Percentiles rank a stretch among this genome's conserved stretches.
phyloP scores from a whole-genome alignment of 1,140 invertebrate genomes.

The Gonioctena quinquepunctata region DNA sequence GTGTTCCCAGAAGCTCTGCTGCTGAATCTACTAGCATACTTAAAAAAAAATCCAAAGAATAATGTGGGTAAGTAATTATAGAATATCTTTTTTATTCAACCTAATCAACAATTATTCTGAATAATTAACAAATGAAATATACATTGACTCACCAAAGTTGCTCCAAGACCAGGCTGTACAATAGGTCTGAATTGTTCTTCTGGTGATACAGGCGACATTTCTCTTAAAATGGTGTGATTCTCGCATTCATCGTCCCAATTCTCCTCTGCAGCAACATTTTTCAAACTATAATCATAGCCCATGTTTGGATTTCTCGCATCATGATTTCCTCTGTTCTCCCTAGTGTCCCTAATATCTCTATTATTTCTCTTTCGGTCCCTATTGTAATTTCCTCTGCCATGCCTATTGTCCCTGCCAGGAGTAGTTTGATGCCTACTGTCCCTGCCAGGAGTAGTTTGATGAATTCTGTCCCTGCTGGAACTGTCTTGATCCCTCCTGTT shows the following conservation, averaged over 20 bases:
- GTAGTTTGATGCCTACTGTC: slow-evolving; percentile 15
- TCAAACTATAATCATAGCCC: background rate
- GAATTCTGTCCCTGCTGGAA: slow-evolving; percentile 15
- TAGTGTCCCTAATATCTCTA: slow-evolving; percentile 1
- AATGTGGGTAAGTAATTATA: too few species aligned
- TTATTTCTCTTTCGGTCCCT: background rate
- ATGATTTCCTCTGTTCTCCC: slow-evolving; percentile 17
- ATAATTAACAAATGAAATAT: too few species aligned
- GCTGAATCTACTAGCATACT: too few species aligned
- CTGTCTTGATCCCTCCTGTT: slow-evolving; percentile 8
- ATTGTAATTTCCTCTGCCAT: slow-evolving; percentile 7
- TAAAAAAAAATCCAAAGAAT: too few species aligned
- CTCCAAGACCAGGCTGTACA: background rate
- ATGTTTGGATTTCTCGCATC: background rate
- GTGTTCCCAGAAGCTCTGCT: too few species aligned
- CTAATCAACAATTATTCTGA: too few species aligned
- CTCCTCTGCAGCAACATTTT: background rate
- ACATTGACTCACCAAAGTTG: background rate
- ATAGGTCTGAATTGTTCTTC: background rate
- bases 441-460: too few species aligned
- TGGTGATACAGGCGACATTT: background rate
- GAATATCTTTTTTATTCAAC: too few species aligned
- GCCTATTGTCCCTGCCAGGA: slow-evolving; percentile 7
- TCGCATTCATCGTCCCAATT: background rate
- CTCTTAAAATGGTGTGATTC: background rate